Percentiles rank a stretch among this genome's conserved stretches.
Conservation (phyloP, 1,140 invertebrate species). For the Macrocentrus cingulum region DNA sequence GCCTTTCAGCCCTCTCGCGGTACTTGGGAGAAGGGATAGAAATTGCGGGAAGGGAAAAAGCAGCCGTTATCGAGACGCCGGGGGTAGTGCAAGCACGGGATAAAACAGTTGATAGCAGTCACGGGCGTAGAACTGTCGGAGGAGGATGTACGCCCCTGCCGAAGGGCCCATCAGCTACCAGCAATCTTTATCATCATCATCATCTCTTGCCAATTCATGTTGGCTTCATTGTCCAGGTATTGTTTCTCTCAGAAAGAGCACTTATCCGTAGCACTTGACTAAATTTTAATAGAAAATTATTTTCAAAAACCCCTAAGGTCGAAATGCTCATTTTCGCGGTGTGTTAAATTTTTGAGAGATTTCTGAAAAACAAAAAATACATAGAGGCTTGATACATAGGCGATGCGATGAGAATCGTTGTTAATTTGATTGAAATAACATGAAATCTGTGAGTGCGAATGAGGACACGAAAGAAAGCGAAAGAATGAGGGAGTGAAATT, state of each 20-base stretch:
- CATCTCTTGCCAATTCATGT: conserved; percentile 55
- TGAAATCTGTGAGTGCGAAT: conserved; percentile 10
- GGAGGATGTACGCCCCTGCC: conserved; percentile 58
- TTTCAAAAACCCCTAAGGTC: too few species aligned
- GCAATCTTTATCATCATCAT: too few species aligned
- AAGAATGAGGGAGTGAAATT: conserved; percentile 7
- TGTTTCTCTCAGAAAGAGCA: conserved; percentile 12
- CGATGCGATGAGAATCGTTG: not conserved
- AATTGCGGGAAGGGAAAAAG: conserved; percentile 27
- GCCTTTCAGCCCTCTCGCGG: conserved; percentile 53
- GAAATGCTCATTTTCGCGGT: too few species aligned
- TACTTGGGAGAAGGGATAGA: conserved; percentile 32
- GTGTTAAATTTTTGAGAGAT: too few species aligned
- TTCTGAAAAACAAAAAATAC: too few species aligned
- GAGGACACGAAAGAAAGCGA: conserved; percentile 12
- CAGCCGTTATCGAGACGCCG: conserved; percentile 42
- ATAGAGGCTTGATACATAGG: too few species aligned
- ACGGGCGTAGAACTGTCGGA: conserved; percentile 57
- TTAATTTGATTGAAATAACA: not conserved
- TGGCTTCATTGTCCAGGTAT: conserved; percentile 57
- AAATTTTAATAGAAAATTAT: too few species aligned
- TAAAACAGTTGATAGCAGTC: conserved; percentile 41
- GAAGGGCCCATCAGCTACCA: conserved; percentile 54
- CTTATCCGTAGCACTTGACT: not conserved
- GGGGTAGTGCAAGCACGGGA: conserved; percentile 39